Base-by-base conservation (phyloP, 2,113 vertebrate genomes). In the Plotosus lineatus region DNA sequence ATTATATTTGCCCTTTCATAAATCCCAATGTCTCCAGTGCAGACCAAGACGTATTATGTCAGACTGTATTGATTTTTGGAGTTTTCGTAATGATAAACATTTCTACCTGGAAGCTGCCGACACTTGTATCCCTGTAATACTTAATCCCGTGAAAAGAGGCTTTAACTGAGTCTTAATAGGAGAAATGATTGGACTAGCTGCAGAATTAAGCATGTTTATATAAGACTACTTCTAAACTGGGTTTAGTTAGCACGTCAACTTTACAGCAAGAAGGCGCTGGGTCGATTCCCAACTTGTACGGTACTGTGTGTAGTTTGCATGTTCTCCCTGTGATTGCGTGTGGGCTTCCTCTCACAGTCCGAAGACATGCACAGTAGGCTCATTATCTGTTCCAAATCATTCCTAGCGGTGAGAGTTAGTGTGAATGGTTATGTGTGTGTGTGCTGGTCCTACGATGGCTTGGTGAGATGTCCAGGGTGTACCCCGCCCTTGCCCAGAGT, bases 211-310 rank as follows among this genome's bases (percentile, higher is more conserved):
- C 48, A 11, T 12, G 40, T 73, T 73, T 72, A 74, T 23, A 21
- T 63, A 50, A 73, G 11, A 42, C 63, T 51, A 46, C 68, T 72
- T 63, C 42, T 65, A 81, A 65, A 81, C 31, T 65, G 15, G 56
- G 69, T 51, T n/a, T n/a, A n/a, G n/a, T n/a, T n/a, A n/a, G n/a
- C n/a, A n/a, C n/a, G n/a, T n/a, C n/a, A n/a, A n/a, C n/a, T n/a
- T n/a, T n/a, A n/a, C n/a, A n/a, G n/a, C n/a, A n/a, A n/a, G n/a
- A n/a, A n/a, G n/a, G n/a, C n/a, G n/a, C n/a, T n/a, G n/a, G n/a
- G n/a, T n/a, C n/a, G n/a, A n/a, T n/a, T n/a, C n/a, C n/a, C n/a
- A n/a, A n/a, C n/a, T n/a, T n/a, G n/a, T n/a, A n/a, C n/a, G n/a
- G n/a, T n/a, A n/a, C n/a, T n/a, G n/a, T n/a, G n/a, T n/a, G n/a